phyloP scores from a whole-genome alignment of 1,140 invertebrate genomes.

The Steinernema feltiae region DNA sequence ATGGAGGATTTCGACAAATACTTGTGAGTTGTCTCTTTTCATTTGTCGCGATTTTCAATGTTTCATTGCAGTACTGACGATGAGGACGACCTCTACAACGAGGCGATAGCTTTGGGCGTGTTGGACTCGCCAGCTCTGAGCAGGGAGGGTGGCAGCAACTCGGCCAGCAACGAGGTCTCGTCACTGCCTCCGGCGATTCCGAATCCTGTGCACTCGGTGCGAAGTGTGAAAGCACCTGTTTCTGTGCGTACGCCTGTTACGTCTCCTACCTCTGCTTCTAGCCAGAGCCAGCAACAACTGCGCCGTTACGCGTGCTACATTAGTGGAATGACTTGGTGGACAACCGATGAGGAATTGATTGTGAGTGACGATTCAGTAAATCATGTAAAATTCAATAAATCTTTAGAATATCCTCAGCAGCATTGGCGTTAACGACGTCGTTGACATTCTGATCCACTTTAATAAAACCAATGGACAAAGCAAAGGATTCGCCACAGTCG shows the following conservation, averaged over 20 bases:
- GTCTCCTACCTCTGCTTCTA: background rate
- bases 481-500: background rate
- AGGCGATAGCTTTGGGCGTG: too few relatives aligned
- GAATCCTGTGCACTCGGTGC: too few relatives aligned
- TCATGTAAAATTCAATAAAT: background rate
- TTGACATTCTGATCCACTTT: background rate
- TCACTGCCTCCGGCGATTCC: background rate
- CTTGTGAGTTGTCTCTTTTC: background rate
- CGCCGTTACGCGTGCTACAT: background rate
- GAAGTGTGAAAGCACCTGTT: background rate
- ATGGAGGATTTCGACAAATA: background rate
- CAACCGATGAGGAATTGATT: background rate
- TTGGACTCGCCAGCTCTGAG: background rate
- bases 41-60: background rate
- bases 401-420: background rate
- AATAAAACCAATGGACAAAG: slow-evolving; percentile 2
- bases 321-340: background rate
- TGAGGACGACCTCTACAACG: background rate
- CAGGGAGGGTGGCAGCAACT: background rate
- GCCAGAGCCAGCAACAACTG: background rate
- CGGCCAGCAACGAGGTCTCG: background rate
- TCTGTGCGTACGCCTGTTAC: background rate
- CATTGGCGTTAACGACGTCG: background rate
- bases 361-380: background rate
- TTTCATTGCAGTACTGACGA: background rate